Conservation (phyloP, 2,888 invertebrate species). For the Agrochola lychnidis region DNA sequence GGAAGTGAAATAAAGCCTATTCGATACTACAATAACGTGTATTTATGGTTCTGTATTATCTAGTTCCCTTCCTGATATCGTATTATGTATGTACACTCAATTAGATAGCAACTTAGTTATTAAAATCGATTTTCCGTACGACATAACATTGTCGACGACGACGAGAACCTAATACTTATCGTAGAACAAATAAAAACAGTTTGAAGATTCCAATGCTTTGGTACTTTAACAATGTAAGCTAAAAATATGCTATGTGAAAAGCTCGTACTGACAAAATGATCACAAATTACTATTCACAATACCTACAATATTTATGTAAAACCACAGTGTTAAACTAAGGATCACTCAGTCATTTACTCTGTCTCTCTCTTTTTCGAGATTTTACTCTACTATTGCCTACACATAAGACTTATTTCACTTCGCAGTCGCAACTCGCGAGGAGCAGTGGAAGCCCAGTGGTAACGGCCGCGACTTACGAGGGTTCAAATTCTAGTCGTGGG, state of each 20-base stretch:
- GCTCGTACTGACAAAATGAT: not conserved
- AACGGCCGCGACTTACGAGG: no score
- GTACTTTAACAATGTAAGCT: not conserved
- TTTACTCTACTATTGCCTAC: not conserved
- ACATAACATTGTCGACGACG: not conserved
- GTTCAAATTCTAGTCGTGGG: no score
- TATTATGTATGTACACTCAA: conserved; percentile 2
- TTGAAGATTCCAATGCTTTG: not conserved
- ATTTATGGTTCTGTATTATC: conserved; percentile 17
- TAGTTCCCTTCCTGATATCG: conserved; percentile 18
- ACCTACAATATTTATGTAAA: not conserved
- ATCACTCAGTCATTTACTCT: no score
- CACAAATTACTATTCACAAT: conserved; percentile 2
- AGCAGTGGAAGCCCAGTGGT: no score
- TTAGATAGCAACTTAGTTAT: conserved; percentile 12
- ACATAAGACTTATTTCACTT: conserved; percentile 6
- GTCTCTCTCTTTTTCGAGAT: not conserved
- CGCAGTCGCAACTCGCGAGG: not conserved
- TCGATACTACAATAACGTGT: conserved; percentile 1
- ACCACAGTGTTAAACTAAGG: not conserved
- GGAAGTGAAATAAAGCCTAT: conserved; percentile 30
- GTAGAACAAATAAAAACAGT: not conserved
- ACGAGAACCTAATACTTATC: conserved; percentile 7
- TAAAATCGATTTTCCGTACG: conserved; percentile 32
- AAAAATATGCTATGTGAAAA: not conserved